Conservation (phyloP, 2,113 vertebrate genomes). For the Noturus placidus region DNA sequence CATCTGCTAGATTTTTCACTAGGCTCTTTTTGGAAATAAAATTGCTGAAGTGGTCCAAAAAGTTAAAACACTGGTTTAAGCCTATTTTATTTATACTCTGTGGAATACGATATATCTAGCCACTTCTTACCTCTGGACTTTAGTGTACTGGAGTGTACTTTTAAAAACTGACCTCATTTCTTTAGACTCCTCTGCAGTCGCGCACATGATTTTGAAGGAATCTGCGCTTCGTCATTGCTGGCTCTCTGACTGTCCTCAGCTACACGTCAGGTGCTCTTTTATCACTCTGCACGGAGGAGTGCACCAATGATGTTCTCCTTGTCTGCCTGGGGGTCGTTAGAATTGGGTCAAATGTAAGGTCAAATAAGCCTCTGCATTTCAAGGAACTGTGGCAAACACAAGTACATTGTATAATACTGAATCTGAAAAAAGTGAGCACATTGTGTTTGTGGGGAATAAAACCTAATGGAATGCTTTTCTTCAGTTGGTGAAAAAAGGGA, state of each 20-base stretch:
- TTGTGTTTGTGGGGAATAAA: constrained; percentile 18
- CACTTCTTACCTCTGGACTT: not conserved
- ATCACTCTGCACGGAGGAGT: not conserved
- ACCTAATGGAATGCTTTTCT: constrained; percentile 26
- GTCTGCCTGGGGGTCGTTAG: constrained; percentile 18
- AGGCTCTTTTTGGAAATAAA: not conserved
- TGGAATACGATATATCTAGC: not conserved
- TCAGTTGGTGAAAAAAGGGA: not conserved
- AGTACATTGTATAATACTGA: not conserved
- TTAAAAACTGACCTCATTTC: not conserved
- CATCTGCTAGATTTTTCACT: too few relatives aligned
- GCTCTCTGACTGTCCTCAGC: not conserved
- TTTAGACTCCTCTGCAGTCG: not conserved
- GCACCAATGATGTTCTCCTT: constrained; percentile 13
- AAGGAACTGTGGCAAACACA: not conserved
- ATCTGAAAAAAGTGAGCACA: not conserved
- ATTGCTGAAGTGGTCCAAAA: not conserved
- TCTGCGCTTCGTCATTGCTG: not conserved
- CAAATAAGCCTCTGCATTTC: constrained; percentile 29
- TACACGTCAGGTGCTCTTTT: not conserved
- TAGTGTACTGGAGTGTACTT: not conserved
- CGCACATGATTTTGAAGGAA: not conserved
- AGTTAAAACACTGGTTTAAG: not conserved
- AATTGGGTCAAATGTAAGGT: constrained; percentile 39
- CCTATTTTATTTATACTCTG: not conserved